Evolutionary conservation across 2,888 invertebrate genomes (phyloP).

Genomic region (Apodemia zela): DNA sequence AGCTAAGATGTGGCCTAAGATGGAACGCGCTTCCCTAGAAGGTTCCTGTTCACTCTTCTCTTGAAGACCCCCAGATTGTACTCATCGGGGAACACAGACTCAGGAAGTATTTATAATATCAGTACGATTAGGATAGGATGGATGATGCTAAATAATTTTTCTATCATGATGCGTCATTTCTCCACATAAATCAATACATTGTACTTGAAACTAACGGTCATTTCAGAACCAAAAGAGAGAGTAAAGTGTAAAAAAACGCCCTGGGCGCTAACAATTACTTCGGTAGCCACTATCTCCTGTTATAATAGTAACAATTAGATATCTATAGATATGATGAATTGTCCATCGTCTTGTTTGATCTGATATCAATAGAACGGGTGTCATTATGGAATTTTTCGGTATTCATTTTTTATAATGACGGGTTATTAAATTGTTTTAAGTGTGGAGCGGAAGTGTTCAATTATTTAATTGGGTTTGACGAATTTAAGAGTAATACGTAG

Average conservation of each 20-base stretch:
- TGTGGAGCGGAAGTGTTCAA: slow-evolving; percentile 30
- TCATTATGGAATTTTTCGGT: slow-evolving; percentile 38
- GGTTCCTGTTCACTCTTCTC: too few species aligned
- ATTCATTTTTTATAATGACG: slow-evolving; percentile 47
- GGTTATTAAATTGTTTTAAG: slow-evolving; percentile 47
- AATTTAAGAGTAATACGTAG: background rate
- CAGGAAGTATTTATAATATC: too few species aligned
- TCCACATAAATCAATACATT: slow-evolving; percentile 16
- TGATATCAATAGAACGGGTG: slow-evolving; percentile 9
- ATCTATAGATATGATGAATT: slow-evolving; percentile 39
- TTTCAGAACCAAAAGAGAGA: slow-evolving; percentile 17
- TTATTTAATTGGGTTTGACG: slow-evolving; percentile 15
- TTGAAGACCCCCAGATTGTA: too few species aligned
- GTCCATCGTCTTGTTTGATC: slow-evolving; percentile 18
- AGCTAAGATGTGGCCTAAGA: too few species aligned
- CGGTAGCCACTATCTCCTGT: slow-evolving; percentile 55
- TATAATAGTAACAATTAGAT: slow-evolving; percentile 28
- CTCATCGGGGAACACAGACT: too few species aligned
- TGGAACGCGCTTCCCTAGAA: too few species aligned
- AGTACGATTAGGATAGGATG: too few species aligned
- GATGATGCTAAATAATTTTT: background rate
- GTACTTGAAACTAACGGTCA: slow-evolving; percentile 15
- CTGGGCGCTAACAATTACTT: slow-evolving; percentile 50
- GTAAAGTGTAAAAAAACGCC: slow-evolving; percentile 39
- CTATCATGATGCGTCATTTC: background rate